Evolutionary conservation across 2,888 invertebrate genomes (phyloP).

Genomic region (Lithophane socia): DNA sequence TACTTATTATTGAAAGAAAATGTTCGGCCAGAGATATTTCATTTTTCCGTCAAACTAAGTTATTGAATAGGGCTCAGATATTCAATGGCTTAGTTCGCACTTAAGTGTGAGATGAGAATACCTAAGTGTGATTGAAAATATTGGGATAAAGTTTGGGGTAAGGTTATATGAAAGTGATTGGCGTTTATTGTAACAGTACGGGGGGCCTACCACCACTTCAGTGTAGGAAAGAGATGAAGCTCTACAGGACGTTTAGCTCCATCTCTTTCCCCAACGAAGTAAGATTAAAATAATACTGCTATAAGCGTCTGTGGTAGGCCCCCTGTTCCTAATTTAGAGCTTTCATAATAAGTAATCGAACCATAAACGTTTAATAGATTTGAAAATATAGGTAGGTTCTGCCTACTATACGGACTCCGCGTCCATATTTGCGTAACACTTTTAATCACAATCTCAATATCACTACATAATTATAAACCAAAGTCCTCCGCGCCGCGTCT

Average conservation of each 20-base stretch:
- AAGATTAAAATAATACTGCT: no score
- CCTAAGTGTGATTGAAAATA: slow-evolving; percentile 24
- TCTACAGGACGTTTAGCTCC: no score
- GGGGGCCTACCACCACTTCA: no score
- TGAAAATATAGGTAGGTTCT: neutral
- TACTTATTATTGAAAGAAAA: slow-evolving; percentile 43
- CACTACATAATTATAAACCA: no score
- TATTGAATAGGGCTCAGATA: slow-evolving; percentile 42
- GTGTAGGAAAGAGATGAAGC: no score
- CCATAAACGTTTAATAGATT: neutral
- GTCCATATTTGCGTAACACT: no score
- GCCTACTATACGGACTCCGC: no score
- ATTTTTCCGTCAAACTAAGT: slow-evolving; percentile 54
- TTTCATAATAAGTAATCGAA: neutral
- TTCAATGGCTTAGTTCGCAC: slow-evolving; percentile 34
- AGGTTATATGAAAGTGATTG: neutral
- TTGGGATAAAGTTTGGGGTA: slow-evolving; percentile 10
- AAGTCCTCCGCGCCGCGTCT: no score
- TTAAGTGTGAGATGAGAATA: slow-evolving; percentile 21
- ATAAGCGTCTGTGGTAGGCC: no score
- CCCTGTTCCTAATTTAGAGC: neutral
- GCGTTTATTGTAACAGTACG: neutral
- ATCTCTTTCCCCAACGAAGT: no score
- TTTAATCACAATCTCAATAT: no score
- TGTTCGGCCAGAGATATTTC: slow-evolving; percentile 43